These are phyloP conservation scores for Synchiropus splendidus DNA, from an alignment of 2,113 vertebrate genomes.

Conservation along the genomic window DNA sequence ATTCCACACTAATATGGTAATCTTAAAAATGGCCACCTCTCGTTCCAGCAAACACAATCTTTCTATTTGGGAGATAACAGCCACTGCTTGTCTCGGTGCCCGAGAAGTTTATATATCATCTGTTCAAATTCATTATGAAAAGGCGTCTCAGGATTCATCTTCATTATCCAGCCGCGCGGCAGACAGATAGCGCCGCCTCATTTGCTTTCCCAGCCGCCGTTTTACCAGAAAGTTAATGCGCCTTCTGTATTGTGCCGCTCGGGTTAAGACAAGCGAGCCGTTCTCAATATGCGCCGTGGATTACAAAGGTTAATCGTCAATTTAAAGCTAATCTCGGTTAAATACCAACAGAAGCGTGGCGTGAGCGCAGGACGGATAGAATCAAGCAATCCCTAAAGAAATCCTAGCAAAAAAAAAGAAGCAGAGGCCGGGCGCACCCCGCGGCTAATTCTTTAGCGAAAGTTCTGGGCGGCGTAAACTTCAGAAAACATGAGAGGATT, in stretches of 20 bases:
- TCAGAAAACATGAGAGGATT: too few relatives aligned
- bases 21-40: conserved; percentile 48
- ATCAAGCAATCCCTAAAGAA: conserved; percentile 50
- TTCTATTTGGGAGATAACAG: conserved; percentile 24
- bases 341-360: conserved; percentile 55
- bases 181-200: conserved; percentile 58
- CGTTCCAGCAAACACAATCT: conserved; percentile 33
- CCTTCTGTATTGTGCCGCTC: conserved; percentile 34
- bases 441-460: too few relatives aligned
- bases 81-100: conserved; percentile 31
- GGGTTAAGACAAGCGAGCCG: conserved; percentile 42
- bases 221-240: conserved; percentile 47
- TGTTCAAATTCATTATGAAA: conserved; percentile 53
- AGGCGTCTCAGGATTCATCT: conserved; percentile 50
- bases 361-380: conserved; percentile 44
- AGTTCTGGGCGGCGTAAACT: too few relatives aligned
- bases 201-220: conserved; percentile 58
- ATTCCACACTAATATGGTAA: conserved; percentile 56
- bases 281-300: conserved; percentile 52
- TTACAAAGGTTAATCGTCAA: conserved; percentile 70
- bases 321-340: conserved; percentile 70
- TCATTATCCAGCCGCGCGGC: conserved; percentile 55
- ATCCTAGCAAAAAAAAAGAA: conserved; percentile 7
- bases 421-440: too few relatives aligned
- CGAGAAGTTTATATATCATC: conserved; percentile 36